A percentile compares a stretch with the other conserved stretches of the same genome.
Evolutionary conservation across 2,888 invertebrate species (phyloP).

Genomic region (Hipparchia semele): DNA sequence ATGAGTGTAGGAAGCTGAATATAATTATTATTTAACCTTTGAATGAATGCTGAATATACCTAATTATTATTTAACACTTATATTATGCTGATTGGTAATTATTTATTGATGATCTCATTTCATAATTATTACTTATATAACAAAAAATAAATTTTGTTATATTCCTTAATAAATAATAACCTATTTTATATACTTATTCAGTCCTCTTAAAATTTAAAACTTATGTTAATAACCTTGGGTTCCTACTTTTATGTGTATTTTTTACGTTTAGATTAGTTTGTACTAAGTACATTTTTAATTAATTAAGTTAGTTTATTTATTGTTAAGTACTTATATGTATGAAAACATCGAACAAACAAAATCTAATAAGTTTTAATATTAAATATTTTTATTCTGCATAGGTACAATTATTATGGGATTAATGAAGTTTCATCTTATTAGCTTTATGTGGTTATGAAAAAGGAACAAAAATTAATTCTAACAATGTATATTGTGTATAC

Average conservation of each 20-base stretch:
- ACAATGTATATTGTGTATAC: no score
- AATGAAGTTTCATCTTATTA: neutral
- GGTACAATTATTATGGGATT: neutral
- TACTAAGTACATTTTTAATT: constrained; percentile 17
- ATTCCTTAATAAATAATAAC: neutral
- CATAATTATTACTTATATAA: neutral
- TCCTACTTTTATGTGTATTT: constrained; percentile 26
- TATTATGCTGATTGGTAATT: constrained; percentile 9
- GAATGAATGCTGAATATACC: no score
- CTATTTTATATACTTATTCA: constrained; percentile 6
- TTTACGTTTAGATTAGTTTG: constrained; percentile 4
- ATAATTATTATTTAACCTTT: no score
- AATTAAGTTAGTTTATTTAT: constrained; percentile 7
- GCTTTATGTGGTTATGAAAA: neutral
- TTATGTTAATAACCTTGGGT: constrained; percentile 20
- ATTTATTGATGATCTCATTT: constrained; percentile 28
- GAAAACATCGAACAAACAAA: constrained; percentile 15
- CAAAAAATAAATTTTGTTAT: neutral
- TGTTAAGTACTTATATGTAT: neutral
- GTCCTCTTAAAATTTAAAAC: constrained; percentile 3
- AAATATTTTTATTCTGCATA: neutral
- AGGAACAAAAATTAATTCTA: no score
- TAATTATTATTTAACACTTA: neutral
- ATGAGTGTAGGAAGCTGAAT: neutral
- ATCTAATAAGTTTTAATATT: constrained; percentile 1